These are phyloP conservation scores for Villa cingulata DNA, from an alignment of 2,888 invertebrate genomes.

Conservation along the genomic window DNA sequence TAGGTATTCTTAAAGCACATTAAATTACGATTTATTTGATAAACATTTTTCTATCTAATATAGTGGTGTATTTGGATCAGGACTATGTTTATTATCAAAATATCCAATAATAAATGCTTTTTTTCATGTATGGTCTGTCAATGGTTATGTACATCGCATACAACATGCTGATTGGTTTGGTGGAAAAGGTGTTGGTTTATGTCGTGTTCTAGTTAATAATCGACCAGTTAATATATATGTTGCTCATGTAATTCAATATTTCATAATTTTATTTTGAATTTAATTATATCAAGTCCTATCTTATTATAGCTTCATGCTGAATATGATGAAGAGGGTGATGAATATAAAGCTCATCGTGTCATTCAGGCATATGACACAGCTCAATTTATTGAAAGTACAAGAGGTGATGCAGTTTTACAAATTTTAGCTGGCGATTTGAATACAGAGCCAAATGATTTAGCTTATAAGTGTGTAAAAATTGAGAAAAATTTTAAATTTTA, in stretches of 20 bases:
- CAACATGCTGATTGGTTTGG: constrained; percentile 99
- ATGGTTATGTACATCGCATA: constrained; percentile 90
- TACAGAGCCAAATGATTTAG: constrained; percentile 72
- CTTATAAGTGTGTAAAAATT: constrained; percentile 42
- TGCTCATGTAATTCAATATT: constrained; percentile 64
- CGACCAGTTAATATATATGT: constrained; percentile 70
- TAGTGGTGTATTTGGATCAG: constrained; percentile 87
- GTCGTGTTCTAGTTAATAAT: constrained; percentile 54
- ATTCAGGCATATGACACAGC: constrained; percentile 90
- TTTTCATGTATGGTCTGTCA: constrained; percentile 89
- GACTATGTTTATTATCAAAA: constrained; percentile 74
- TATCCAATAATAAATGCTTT: constrained; percentile 74
- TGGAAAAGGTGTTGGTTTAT: constrained; percentile 86
- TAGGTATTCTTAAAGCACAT: constrained; percentile 43
- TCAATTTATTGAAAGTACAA: constrained; percentile 82
- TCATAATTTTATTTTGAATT: not conserved
- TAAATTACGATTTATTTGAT: constrained; percentile 14
- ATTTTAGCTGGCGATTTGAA: constrained; percentile 93
- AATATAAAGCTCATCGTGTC: constrained; percentile 83
- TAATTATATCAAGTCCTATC: not conserved
- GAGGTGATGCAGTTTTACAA: constrained; percentile 61
- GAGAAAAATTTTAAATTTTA: not conserved
- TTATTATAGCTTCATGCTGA: constrained; percentile 77
- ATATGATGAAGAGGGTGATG: constrained; percentile 70
- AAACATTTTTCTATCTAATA: constrained; percentile 20